A percentile compares a stretch with the other conserved stretches of the same genome.
Conservation (phyloP, 2,797 vertebrate species). For the Cynodonichthys magdalenae region DNA sequence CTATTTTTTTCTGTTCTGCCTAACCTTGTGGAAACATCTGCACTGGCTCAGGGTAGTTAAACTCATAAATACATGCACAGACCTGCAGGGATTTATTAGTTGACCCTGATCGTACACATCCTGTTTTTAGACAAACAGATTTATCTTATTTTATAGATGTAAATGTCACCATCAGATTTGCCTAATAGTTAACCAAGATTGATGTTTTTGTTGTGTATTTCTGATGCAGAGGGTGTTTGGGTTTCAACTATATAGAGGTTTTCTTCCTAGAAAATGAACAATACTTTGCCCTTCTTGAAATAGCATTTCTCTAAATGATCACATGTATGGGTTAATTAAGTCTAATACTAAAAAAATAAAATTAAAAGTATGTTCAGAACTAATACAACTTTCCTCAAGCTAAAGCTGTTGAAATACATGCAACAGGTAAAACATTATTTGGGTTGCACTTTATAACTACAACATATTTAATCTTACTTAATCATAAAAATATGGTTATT, state of each 20-base stretch:
- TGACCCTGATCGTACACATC: constrained; percentile 18
- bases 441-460: no score
- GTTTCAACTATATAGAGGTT: no score
- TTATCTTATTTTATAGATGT: neutral
- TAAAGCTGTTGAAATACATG: no score
- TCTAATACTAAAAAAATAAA: neutral
- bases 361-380: no score
- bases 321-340: neutral
- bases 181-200: neutral
- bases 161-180: neutral
- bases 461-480: no score
- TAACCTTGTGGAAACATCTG: constrained; percentile 45
- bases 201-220: neutral
- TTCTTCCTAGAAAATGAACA: neutral
- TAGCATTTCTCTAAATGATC: neutral
- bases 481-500: no score
- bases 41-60: constrained; percentile 34
- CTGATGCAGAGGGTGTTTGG: no score
- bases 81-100: constrained; percentile 25
- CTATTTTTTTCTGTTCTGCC: constrained; percentile 22
- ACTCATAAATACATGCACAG: constrained; percentile 27
- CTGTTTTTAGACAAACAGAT: neutral
- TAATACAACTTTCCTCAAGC: no score
- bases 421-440: no score
- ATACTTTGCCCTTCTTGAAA: neutral